Evolutionary conservation across 2,113 vertebrate genomes (phyloP).

Genomic region (Tylochromis polylepis): DNA sequence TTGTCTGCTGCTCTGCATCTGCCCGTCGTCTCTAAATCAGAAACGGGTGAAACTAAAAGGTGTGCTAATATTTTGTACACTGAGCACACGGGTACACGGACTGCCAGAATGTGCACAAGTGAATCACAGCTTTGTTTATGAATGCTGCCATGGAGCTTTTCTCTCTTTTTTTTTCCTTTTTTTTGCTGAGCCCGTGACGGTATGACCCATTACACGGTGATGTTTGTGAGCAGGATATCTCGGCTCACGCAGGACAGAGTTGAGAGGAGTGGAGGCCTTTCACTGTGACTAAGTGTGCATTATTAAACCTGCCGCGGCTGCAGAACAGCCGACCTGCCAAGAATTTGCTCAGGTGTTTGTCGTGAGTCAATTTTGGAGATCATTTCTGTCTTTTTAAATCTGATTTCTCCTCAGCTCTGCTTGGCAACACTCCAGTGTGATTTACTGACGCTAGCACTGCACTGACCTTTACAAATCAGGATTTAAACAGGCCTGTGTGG

Average conservation of each 20-base stretch:
- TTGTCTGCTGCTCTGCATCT: not conserved
- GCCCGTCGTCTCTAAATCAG: not conserved
- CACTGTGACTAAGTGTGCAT: constrained; percentile 14
- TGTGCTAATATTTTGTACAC: constrained; percentile 21
- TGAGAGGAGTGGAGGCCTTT: not conserved
- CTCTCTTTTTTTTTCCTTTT: not conserved
- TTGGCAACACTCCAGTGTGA: not conserved
- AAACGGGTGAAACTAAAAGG: not conserved
- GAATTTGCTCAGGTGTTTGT: not conserved
- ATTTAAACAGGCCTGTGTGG: constrained; percentile 19
- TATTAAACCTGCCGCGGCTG: constrained; percentile 23
- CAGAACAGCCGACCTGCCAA: not conserved
- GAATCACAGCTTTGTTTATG: constrained; percentile 15
- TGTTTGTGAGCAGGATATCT: constrained; percentile 14
- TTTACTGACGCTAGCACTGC: not conserved
- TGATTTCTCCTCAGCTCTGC: not conserved
- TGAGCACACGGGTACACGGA: not conserved
- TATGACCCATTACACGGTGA: constrained; percentile 12
- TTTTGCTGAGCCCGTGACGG: constrained; percentile 30
- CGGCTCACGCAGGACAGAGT: not conserved
- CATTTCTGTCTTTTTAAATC: not conserved
- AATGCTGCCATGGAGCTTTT: constrained; percentile 27
- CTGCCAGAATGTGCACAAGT: constrained; percentile 19
- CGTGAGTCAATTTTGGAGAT: not conserved
- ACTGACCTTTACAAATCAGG: constrained; percentile 39